Base-by-base conservation (phyloP, 2,113 vertebrate genomes). In the Mesocricetus auratus region DNA sequence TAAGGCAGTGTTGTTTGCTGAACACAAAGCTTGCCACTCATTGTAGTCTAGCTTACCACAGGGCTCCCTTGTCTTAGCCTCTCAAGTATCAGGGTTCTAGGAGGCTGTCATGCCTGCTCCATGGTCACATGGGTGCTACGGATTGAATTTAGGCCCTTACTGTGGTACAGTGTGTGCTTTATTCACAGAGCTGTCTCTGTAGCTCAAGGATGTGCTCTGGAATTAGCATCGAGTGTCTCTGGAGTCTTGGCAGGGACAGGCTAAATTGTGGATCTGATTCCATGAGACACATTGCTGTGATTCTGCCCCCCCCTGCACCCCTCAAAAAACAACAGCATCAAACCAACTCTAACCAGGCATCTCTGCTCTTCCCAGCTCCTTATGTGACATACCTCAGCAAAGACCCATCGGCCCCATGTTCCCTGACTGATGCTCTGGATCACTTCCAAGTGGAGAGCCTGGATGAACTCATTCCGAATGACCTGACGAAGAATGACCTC, bases 381-480 rank as follows among this genome's bases (percentile, higher is more conserved):
- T 99, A 99, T 6, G 99, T 99, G 96, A 99, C 99, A 64, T 99
- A 99, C 98, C 99, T 99, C 92, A 99, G 97, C 91, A 99, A 99
- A 98, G 99, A 99, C 73, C 99, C 99, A 0, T 98, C 98, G 4
- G 98, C 99, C 1, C 99, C 99, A 0, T 99, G 99, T 96, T 99
- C 99, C 29, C 98, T 99, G 98, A 99, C 99, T 0, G 99, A 99
- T 86, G 99, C 99, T 29, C 98, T 99, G 97, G 99, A 99, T 42
- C 99, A 99, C 93, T 99, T 99, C 97, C 99, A 99, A 98, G 99
- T 99, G 45, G 99, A 99, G 5, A 98, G 99, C 94, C 98, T 99
- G 0, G 98, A 99, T 93, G 98, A 99, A 95, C 98, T 99, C 58
- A 98, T 99, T 17, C 98, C 99, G 47, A 99, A 98, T 47, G 99